These are phyloP conservation scores for Cyclopterus lumpus DNA, from an alignment of 2,797 vertebrate species.

Conservation along the genomic window DNA sequence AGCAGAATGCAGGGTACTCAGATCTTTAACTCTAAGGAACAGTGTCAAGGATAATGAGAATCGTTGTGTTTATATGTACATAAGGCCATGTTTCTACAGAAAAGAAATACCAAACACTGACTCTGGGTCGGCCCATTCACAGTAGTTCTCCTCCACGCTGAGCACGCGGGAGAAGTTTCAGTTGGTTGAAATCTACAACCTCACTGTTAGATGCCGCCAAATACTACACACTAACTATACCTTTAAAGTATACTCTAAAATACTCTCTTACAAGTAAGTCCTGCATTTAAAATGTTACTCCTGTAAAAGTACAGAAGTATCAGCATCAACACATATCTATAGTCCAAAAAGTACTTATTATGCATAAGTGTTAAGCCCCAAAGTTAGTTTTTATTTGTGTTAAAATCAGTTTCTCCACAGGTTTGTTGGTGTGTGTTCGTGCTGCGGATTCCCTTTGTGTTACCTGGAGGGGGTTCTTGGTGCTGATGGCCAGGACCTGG, in stretches of 20 bases:
- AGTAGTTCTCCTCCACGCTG: not conserved
- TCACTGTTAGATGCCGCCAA: not conserved
- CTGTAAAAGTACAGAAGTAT: not conserved
- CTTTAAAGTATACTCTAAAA: not conserved
- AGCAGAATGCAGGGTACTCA: not conserved
- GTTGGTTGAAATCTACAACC: not conserved
- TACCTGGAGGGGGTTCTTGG: conserved; percentile 92
- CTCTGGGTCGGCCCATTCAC: not conserved
- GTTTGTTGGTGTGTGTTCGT: not conserved
- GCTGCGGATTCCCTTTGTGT: conserved; percentile 81
- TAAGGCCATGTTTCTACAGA: not conserved
- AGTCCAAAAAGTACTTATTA: not conserved
- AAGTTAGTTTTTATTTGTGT: not conserved
- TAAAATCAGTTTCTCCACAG: not conserved
- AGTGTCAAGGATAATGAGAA: not conserved
- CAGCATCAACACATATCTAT: not conserved
- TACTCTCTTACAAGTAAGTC: not conserved
- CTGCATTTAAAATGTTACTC: not conserved
- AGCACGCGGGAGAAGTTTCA: not conserved
- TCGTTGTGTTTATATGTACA: not conserved
- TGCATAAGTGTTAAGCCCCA: not conserved
- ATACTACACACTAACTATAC: not conserved
- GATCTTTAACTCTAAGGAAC: not conserved
- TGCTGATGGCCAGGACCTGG: conserved; percentile 92
- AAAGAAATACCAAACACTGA: not conserved